phyloP scores from a whole-genome alignment of 1,140 invertebrate genomes.

The Drosophila takahashii region DNA sequence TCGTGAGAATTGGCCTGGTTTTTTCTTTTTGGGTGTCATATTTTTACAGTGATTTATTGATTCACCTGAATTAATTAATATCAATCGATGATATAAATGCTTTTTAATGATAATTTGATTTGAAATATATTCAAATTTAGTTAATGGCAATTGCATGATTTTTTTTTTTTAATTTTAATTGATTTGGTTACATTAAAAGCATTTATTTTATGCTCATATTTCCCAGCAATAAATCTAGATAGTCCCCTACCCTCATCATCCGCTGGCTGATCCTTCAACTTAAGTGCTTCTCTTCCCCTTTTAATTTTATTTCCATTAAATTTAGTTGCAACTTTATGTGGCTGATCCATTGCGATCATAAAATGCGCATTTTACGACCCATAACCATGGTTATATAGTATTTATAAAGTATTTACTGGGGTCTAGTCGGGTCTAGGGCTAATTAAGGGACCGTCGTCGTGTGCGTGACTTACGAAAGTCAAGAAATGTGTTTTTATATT shows the following conservation, averaged over 20 bases:
- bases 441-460: slow-evolving; percentile 50
- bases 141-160: background rate
- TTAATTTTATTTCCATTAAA: slow-evolving; percentile 16
- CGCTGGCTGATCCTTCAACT: background rate
- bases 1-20: slow-evolving; percentile 23
- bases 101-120: background rate
- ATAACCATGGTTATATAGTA: slow-evolving; percentile 16
- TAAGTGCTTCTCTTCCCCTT: background rate
- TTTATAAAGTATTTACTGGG: slow-evolving; percentile 12
- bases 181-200: background rate
- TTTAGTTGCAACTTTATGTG: slow-evolving; percentile 34
- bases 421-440: slow-evolving; percentile 32
- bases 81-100: no score
- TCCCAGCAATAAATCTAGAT: background rate
- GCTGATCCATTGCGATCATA: slow-evolving; percentile 39
- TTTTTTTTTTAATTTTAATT: background rate
- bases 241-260: slow-evolving; percentile 1
- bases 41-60: background rate
- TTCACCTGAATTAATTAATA: background rate
- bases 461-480: slow-evolving; percentile 68
- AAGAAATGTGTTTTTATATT: slow-evolving; percentile 46
- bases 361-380: slow-evolving; percentile 39
- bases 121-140: background rate
- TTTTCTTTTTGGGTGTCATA: background rate
- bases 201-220: background rate